Conservation (phyloP, 30 jellyfish, hydroid and myxozoan genomes). For the Chrysaora quinquecirrha region DNA sequence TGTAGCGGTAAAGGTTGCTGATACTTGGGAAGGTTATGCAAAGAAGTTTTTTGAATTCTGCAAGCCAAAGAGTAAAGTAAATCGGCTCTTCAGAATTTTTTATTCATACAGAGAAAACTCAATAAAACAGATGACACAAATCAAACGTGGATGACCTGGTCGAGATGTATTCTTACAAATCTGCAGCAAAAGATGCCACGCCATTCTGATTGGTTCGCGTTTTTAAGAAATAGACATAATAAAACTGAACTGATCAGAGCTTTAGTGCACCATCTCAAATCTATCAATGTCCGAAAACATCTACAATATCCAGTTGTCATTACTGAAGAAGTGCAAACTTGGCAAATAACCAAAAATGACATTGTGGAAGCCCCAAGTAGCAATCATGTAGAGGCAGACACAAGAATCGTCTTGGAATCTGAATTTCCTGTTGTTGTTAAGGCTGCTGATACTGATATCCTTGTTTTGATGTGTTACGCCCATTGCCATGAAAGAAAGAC, state of each 20-base stretch:
- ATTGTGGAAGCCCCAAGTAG: not conserved
- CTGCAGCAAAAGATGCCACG: not conserved
- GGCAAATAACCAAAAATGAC: not conserved
- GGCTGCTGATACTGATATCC: not conserved
- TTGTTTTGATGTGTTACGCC: not conserved
- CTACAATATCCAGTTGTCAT: not conserved
- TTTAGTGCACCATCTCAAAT: not conserved
- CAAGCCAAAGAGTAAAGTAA: not conserved
- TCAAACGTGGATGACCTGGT: too few relatives aligned
- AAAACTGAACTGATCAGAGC: not conserved
- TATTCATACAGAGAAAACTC: not conserved
- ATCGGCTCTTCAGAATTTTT: not conserved
- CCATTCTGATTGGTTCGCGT: not conserved
- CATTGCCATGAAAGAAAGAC: not conserved
- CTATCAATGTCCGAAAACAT: not conserved
- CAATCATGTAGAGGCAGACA: not conserved
- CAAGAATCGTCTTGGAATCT: not conserved
- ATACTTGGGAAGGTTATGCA: slow-evolving; percentile 8
- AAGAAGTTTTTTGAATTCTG: not conserved
- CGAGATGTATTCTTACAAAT: too few relatives aligned
- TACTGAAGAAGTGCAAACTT: not conserved
- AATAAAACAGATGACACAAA: too few relatives aligned
- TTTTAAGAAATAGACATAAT: too few relatives aligned
- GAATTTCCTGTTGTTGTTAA: not conserved
- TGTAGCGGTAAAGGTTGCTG: not conserved